Evolutionary conservation across 1,140 invertebrate genomes (phyloP), one percentile per base, ranked within the genome.

Genomic region (Carcinoscorpius rotundicauda): DNA sequence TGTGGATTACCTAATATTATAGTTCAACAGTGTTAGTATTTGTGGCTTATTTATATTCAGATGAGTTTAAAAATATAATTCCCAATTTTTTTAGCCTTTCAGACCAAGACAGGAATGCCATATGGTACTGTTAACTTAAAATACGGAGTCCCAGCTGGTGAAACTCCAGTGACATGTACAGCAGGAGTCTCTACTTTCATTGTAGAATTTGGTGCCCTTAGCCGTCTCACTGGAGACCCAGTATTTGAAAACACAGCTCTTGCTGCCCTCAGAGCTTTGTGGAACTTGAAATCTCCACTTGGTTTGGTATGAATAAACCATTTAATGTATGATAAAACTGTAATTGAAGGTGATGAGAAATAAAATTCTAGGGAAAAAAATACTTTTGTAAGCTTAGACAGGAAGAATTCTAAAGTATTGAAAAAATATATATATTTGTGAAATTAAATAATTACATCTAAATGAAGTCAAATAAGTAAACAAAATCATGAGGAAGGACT

Each of bases 111-210:
- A 66, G 95, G 96, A 2, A 99, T 99, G 96, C 97, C 97, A 0
- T 99, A 97, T 81, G 97, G 97, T 11, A 99, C 97, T 6, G 93
- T 85, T 5, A 97, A 97, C 77, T 76, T 98, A 6, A 83, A 86
- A 61, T 83, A 92, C 76, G 97, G 97, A 4, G 91, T 99, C 3
- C 96, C 97, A 4, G 82, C 83, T 62, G 91, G 89, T 10, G 97
- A 99, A 80, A 99, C 97, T 5, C 88, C 89, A 61, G 84, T 99
- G 3, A 98, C 96, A 0, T 99, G 97, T 76, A 98, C 95, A 4
- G 97, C 97, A 51, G 94, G 96, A 8, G 92, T 98, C 60, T 96
- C 11, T 48, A 99, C 97, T 3, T 98, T 96, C 76, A 85, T 99
- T 53, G 78, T 99, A 3, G 97, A 99, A 79, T 99, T 99, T 83